Percentiles rank a stretch among this genome's conserved stretches.
phyloP scores from a whole-genome alignment of 2,888 invertebrate species.

The Mythimna loreyi region DNA sequence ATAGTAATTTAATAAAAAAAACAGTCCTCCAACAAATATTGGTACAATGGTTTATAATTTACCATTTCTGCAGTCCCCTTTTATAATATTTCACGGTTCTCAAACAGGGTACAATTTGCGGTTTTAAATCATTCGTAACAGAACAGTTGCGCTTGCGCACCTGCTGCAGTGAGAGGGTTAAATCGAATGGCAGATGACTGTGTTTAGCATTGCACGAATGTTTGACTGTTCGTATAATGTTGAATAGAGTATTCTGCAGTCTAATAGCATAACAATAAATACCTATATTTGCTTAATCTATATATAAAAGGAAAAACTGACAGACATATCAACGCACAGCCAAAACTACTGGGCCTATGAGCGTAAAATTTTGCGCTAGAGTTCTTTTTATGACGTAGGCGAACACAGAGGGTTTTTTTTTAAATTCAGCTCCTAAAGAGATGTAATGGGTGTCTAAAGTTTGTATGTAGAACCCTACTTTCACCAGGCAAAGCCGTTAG shows the following conservation, averaged over 20 bases:
- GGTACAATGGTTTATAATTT: slow-evolving; percentile 44
- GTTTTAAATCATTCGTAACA: slow-evolving; percentile 76
- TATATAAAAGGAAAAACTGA: too few relatives aligned
- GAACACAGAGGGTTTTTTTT: too few relatives aligned
- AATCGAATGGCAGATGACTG: slow-evolving; percentile 33
- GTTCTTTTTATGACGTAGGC: too few relatives aligned
- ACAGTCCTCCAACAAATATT: slow-evolving; percentile 25
- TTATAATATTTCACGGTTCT: slow-evolving; percentile 69
- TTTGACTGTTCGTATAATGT: background rate
- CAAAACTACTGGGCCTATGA: too few relatives aligned
- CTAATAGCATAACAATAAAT: background rate
- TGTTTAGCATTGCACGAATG: slow-evolving; percentile 17
- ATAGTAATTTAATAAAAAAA: slow-evolving; percentile 42
- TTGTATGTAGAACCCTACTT: too few relatives aligned
- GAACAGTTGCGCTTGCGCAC: slow-evolving; percentile 77
- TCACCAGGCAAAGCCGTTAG: too few relatives aligned
- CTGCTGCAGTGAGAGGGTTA: slow-evolving; percentile 64
- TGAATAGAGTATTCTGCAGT: background rate
- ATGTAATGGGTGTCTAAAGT: too few relatives aligned
- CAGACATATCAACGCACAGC: too few relatives aligned
- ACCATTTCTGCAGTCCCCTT: slow-evolving; percentile 42
- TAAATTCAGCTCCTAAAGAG: too few relatives aligned
- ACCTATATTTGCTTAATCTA: too few relatives aligned
- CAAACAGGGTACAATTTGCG: slow-evolving; percentile 77
- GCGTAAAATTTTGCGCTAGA: too few relatives aligned